phyloP scores from a whole-genome alignment of 2,113 vertebrate genomes.

The Neolamprologus modestus region DNA sequence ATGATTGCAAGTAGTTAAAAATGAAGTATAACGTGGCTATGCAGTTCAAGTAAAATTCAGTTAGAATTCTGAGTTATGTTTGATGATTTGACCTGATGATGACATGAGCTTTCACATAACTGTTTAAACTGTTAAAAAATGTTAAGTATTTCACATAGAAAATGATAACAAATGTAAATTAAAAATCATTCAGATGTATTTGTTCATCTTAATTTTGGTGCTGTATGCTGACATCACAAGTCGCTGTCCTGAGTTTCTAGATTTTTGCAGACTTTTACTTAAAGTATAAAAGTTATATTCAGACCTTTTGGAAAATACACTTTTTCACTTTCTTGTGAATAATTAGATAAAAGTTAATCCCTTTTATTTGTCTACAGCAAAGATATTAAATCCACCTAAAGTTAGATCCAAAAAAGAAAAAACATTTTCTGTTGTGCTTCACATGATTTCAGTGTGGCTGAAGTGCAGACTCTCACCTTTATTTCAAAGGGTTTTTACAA shows the following conservation, averaged over 20 bases:
- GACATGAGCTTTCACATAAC: background rate
- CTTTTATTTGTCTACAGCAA: background rate
- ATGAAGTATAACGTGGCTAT: background rate
- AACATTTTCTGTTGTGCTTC: background rate
- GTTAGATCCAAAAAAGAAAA: background rate
- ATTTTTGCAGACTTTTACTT: background rate
- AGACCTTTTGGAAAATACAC: background rate
- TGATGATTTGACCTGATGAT: background rate
- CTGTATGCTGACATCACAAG: background rate
- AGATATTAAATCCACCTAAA: background rate
- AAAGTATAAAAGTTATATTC: background rate
- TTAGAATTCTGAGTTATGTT: background rate
- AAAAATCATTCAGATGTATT: background rate
- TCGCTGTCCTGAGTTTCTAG: background rate
- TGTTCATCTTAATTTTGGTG: background rate
- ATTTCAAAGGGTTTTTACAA: background rate
- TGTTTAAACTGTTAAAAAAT: background rate
- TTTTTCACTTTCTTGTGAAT: background rate
- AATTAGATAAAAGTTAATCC: background rate
- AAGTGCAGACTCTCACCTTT: background rate
- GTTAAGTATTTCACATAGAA: background rate
- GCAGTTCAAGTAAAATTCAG: background rate
- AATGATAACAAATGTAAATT: background rate
- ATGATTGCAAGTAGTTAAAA: background rate
- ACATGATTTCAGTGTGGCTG: background rate